Evolutionary conservation across 2,113 vertebrate genomes (phyloP).

Genomic region (Callorhinus ursinus): DNA sequence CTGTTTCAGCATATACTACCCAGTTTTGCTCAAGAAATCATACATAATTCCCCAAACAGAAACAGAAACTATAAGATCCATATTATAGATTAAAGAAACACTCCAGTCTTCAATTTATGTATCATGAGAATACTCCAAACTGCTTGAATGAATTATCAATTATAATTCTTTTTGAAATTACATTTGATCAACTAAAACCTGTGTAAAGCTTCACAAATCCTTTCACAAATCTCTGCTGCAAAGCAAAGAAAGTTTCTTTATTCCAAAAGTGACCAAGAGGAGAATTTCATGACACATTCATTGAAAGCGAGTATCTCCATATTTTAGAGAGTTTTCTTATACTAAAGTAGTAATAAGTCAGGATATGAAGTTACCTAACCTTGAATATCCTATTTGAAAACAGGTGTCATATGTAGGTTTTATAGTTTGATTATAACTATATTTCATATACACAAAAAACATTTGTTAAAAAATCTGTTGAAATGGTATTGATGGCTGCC

Average conservation of each 20-base stretch:
- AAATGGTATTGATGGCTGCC: conserved; percentile 9
- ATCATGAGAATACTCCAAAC: conserved; percentile 14
- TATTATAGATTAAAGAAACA: conserved; percentile 23
- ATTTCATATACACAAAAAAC: not conserved
- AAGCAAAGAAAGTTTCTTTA: conserved; percentile 31
- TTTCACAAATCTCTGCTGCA: conserved; percentile 34
- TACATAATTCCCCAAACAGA: conserved; percentile 21
- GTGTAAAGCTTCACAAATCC: conserved; percentile 26
- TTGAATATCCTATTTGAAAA: conserved; percentile 34
- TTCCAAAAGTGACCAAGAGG: not conserved
- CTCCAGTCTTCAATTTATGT: not conserved
- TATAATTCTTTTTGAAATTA: conserved; percentile 53
- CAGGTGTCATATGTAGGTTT: not conserved
- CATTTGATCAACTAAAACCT: conserved; percentile 29
- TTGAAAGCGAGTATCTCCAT: not conserved
- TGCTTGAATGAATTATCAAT: conserved; percentile 44
- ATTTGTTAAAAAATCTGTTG: not conserved
- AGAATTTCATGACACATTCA: not conserved
- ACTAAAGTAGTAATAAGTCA: not conserved
- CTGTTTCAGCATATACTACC: not conserved
- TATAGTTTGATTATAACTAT: conserved; percentile 11
- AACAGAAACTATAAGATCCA: conserved; percentile 30
- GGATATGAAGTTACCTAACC: not conserved
- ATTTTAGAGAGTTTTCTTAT: conserved; percentile 25
- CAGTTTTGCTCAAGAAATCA: conserved; percentile 38